A percentile compares a stretch with the other conserved stretches of the same genome.
phyloP scores from a whole-genome alignment of 2,113 vertebrate species.

The Petaurus breviceps region DNA sequence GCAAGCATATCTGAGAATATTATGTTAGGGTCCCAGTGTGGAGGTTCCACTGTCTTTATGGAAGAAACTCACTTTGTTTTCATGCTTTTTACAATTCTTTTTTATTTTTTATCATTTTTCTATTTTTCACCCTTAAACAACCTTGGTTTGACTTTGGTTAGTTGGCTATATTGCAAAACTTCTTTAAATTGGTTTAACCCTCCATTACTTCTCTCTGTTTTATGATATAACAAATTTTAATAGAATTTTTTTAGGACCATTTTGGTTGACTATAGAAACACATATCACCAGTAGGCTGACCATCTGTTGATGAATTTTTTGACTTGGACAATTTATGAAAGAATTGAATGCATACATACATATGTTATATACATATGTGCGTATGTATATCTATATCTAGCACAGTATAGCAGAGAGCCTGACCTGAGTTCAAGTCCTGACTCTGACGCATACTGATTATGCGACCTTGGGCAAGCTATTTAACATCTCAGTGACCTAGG shows the following conservation, averaged over 20 bases:
- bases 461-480: background rate
- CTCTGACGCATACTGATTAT: background rate
- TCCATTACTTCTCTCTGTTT: background rate
- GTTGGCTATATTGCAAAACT: background rate
- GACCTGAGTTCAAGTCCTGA: background rate
- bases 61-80: background rate
- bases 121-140: background rate
- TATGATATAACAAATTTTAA: background rate
- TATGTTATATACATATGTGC: too few species aligned
- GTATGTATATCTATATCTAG: background rate
- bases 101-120: background rate
- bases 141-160: background rate
- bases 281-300: background rate
- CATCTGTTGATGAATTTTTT: background rate
- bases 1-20: background rate
- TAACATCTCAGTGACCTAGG: background rate
- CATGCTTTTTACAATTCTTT: background rate
- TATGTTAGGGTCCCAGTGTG: background rate
- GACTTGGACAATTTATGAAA: background rate
- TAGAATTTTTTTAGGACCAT: background rate
- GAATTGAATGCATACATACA: background rate
- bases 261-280: background rate
- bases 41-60: background rate
- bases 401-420: background rate
- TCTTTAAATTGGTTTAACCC: background rate